Base-by-base conservation (phyloP, 92 coral and sea anemone genomes). In the Pocillopora meandrina region DNA sequence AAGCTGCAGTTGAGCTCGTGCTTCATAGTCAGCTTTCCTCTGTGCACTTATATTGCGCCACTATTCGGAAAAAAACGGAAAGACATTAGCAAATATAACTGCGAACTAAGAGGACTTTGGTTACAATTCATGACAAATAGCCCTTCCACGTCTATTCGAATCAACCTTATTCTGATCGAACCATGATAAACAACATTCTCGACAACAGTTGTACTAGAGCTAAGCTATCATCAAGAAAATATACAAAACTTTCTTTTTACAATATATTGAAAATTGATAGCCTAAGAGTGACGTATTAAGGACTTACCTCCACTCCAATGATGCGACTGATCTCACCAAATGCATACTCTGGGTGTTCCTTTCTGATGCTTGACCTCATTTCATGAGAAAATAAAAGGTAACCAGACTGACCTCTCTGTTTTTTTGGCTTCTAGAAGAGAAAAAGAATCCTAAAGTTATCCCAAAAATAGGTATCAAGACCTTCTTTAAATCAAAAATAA, bases 301-400 rank as follows among this genome's bases (percentile, higher is more conserved):
- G 12, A 34, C 68, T 83, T 75, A 96, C 99, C 96, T 96, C 99
- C 23, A 93, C 93, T 63, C 99, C 99, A 52, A 96, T 92, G 65
- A 94, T 88, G 68, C 99, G 88, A 71, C 99, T 96, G 86, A 96
- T 96, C 65, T 96, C 99, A 19, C 99, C 99, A 86, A 96, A 96
- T 12, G 94, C 95, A 83, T 96, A 96, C 68, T 96, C 99, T 11
- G 99, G 99, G 74, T 96, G 91, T 74, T 92, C 96, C 75, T 95
- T 96, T 68, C 99, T 89, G 72, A 96, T 88, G 60, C 86, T 69
- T 56, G 89, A 87, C 82, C 99, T 77, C 87, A 88, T 91, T 81
- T 96, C 99, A 79, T 95, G 89, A 56, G 99, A 95, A 86, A 96
- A 96, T 61, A 94, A 81, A 33, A 96, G 94, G 87, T 94, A 96